Evolutionary conservation across 2,797 vertebrate genomes (phyloP).

Genomic region (Ctenopoma multispine): DNA sequence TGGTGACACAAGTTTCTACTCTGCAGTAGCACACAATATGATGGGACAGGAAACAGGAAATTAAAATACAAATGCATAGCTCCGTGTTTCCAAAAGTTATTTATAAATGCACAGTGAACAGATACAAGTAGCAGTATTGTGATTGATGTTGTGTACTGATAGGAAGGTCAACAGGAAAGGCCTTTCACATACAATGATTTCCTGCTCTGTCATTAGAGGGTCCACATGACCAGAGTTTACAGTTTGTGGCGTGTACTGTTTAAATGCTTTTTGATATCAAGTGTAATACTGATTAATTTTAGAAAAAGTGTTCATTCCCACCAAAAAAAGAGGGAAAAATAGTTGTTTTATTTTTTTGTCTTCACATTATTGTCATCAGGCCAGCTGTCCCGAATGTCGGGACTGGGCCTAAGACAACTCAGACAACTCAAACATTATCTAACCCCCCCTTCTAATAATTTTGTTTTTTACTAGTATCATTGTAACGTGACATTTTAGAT

Average conservation of each 20-base stretch:
- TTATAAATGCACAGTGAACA: slow-evolving; percentile 32
- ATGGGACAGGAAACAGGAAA: too few relatives aligned
- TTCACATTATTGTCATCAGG: neutral
- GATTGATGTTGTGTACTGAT: slow-evolving; percentile 51
- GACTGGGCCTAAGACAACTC: too few relatives aligned
- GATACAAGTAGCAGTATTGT: slow-evolving; percentile 53
- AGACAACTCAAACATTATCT: too few relatives aligned
- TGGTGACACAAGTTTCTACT: neutral
- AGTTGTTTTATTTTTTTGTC: neutral
- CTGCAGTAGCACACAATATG: too few relatives aligned
- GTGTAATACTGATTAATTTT: neutral
- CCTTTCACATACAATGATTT: slow-evolving; percentile 56
- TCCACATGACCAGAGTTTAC: slow-evolving; percentile 23
- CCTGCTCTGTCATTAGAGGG: slow-evolving; percentile 58
- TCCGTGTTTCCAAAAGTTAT: neutral
- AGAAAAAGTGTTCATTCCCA: neutral
- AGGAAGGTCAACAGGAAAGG: slow-evolving; percentile 70
- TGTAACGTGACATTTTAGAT: too few relatives aligned
- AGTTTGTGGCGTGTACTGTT: neutral
- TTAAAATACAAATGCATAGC: neutral
- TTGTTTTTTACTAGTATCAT: too few relatives aligned
- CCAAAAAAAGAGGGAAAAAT: neutral
- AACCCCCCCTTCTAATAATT: too few relatives aligned
- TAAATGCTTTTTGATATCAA: neutral
- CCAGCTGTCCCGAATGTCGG: too few relatives aligned